phyloP scores from a whole-genome alignment of 2,797 vertebrate genomes.

The Sebastes oblongus region DNA sequence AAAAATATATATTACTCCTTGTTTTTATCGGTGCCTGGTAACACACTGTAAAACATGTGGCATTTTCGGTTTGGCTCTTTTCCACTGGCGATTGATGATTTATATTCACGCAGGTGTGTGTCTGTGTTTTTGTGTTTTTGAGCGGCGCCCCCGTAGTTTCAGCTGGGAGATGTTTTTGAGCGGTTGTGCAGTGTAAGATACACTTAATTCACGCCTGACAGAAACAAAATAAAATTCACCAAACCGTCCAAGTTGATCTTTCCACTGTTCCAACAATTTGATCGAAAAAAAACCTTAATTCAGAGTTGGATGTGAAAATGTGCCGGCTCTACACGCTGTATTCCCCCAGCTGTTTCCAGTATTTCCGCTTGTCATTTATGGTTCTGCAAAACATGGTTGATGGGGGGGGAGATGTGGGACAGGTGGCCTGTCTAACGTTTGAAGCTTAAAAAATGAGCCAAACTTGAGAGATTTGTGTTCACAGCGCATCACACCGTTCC shows the following conservation, averaged over 20 bases:
- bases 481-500: neutral
- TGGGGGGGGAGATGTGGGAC: neutral
- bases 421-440: neutral
- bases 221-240: no score
- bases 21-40: no score
- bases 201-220: neutral
- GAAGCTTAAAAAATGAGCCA: neutral
- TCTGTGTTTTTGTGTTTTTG: neutral
- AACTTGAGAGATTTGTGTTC: slow-evolving; percentile 5
- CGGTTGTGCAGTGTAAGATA: neutral
- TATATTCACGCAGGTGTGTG: neutral
- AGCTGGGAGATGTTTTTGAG: neutral
- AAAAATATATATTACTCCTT: neutral
- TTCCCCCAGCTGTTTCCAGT: no score
- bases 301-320: neutral
- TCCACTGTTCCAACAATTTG: neutral
- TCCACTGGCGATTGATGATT: neutral
- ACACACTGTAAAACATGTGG: no score
- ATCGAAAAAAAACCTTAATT: neutral
- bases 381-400: neutral
- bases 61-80: neutral
- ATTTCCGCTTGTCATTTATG: neutral
- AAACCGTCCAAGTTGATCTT: neutral
- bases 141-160: neutral
- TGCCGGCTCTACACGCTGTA: neutral